Percentiles rank a stretch among this genome's conserved stretches.
These are phyloP conservation scores for Synanthedon myopaeformis DNA, from an alignment of 2,888 invertebrate genomes.

Conservation along the genomic window DNA sequence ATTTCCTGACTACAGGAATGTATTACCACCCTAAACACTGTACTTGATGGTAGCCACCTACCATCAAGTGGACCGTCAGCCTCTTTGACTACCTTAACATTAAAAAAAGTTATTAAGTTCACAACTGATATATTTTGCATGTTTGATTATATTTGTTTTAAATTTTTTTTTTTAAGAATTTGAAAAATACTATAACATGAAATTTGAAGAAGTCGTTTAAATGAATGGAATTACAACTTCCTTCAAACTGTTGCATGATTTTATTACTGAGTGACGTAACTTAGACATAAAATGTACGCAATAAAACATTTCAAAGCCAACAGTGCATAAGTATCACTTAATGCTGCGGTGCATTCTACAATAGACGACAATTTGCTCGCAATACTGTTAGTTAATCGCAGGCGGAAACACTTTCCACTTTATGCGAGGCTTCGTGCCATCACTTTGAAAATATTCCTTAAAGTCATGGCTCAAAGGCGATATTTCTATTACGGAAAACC, in stretches of 20 bases:
- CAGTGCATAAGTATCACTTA: constrained; percentile 4
- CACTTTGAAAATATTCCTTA: constrained; percentile 6
- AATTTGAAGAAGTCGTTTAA: no score
- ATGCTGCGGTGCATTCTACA: constrained; percentile 2
- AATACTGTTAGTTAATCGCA: constrained; percentile 36
- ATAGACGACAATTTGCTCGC: constrained; percentile 37
- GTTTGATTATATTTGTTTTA: no score
- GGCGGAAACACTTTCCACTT: constrained; percentile 55
- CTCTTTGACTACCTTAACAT: no score
- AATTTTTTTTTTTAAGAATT: no score
- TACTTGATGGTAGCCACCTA: no score
- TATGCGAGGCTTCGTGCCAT: constrained; percentile 35
- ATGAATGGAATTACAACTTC: neutral
- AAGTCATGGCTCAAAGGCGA: neutral
- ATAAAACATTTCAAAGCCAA: constrained; percentile 1
- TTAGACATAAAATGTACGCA: constrained; percentile 4
- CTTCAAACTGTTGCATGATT: neutral
- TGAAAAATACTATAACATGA: no score
- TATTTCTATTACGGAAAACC: neutral
- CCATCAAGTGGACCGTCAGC: no score
- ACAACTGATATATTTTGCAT: no score
- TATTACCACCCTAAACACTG: no score
- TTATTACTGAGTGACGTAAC: constrained; percentile 2
- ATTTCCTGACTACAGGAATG: no score
- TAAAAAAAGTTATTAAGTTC: no score